These are phyloP conservation scores for Pedetes capensis DNA, from an alignment of 2,113 vertebrate species.

Conservation along the genomic window DNA sequence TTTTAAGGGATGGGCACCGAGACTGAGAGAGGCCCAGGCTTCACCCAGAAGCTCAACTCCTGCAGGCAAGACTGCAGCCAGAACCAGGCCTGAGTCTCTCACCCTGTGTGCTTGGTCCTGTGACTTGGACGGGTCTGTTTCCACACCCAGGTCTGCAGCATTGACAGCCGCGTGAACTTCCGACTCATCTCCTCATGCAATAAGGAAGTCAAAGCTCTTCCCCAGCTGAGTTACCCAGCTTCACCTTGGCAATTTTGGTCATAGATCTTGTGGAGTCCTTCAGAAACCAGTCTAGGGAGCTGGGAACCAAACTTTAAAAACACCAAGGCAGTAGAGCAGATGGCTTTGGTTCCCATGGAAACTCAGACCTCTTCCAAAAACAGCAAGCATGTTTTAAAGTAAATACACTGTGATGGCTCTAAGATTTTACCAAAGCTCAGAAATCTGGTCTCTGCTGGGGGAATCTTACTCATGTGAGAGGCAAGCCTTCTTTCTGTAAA, in stretches of 20 bases:
- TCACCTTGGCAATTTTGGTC: background rate
- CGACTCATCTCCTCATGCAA: background rate
- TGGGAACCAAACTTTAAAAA: background rate
- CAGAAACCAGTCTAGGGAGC: background rate
- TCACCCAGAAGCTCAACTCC: no score
- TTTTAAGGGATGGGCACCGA: background rate
- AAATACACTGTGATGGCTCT: background rate
- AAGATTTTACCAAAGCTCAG: constrained; percentile 3
- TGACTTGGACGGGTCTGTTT: background rate
- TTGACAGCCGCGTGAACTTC: background rate
- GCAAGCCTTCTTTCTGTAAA: background rate
- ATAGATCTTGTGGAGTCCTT: background rate
- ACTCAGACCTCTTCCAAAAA: background rate
- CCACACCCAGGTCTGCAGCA: no score
- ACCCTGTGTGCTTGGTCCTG: background rate
- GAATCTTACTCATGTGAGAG: background rate
- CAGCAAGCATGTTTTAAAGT: background rate
- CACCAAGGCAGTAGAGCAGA: no score
- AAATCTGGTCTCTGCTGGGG: background rate
- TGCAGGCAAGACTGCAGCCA: background rate
- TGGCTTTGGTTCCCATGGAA: background rate
- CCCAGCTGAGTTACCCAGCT: background rate
- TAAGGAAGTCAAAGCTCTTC: background rate
- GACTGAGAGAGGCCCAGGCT: background rate
- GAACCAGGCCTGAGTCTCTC: background rate